Evolutionary conservation across 2,113 vertebrate genomes (phyloP).

Genomic region (Cephalopterus ornatus): DNA sequence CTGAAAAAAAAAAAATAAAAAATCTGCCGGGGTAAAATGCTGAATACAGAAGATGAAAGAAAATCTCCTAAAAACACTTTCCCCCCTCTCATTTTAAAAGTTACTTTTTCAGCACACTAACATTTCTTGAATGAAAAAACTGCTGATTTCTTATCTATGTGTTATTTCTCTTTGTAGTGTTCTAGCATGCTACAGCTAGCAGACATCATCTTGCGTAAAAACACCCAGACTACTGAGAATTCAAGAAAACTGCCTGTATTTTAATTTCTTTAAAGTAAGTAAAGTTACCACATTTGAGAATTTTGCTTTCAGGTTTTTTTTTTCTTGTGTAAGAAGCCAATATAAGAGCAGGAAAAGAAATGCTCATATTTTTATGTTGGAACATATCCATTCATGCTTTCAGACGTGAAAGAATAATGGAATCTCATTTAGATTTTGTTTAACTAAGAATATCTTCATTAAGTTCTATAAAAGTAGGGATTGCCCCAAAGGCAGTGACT

Average conservation of each 20-base stretch:
- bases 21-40: not conserved
- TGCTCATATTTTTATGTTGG: not conserved
- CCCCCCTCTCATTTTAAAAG: not conserved
- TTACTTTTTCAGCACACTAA: not conserved
- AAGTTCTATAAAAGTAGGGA: not conserved
- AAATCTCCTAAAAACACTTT: not conserved
- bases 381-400: not conserved
- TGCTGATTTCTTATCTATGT: not conserved
- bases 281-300: not conserved
- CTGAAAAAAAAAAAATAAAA: not conserved
- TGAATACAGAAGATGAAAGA: not conserved
- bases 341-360: not conserved
- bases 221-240: not conserved
- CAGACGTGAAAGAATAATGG: not conserved
- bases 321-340: not conserved
- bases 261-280: not conserved
- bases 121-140: not conserved
- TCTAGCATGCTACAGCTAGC: not conserved
- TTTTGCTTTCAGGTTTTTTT: not conserved
- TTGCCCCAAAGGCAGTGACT: not conserved
- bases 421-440: not conserved
- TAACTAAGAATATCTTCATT: not conserved
- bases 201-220: not conserved
- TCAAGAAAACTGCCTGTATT: not conserved
- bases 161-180: not conserved